Base-by-base conservation (phyloP, 2,113 vertebrate genomes). In the Syngnathus floridae region DNA sequence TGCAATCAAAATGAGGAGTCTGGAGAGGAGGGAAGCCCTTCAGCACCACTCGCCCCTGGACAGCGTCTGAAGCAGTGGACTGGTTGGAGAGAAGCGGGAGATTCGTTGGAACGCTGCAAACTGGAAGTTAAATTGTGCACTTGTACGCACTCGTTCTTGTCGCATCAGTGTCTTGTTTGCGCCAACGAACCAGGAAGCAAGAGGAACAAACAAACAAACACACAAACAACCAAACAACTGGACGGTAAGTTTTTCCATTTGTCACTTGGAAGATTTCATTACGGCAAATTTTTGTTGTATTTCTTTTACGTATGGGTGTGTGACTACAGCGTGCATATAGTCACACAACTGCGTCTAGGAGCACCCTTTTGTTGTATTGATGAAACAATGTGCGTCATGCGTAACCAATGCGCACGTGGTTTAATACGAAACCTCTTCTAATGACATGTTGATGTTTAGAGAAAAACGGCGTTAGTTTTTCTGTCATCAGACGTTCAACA, bases 21-120 rank as follows among this genome's bases (percentile, higher is more conserved):
- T 58, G 65, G 46, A 67, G 76, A 74, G 56, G 64, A 52, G 72
- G 71, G 64, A 77, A 71, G 77, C 74, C 70, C 58, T 87, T 87
- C 85, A 88, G 87, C 82, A 84, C 82, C 86, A 68, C 79, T 72
- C 69, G 73, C 74, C 70, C 5, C 73, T 82, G 86, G 87, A 88
- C 85, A 89, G 84, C 78, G 70, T 26, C 77, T 64, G 73, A 54
- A 75, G 69, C 71, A 7, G 74, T 70, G 60, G 66, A 78, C 78
- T 70, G 78, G 62, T 35, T 41, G 45, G 37, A 72, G 31, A 70
- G 2, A 22, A 69, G 55, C 69, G 11, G 67, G 72, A 72, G 65
- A 71, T 82, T 37, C 69, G 70, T 22, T 75, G 22, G 7, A 74
- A 65, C 41, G 14, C 69, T 46, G 51, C 57, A 49, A 26, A 72